These are phyloP conservation scores for Poeciliopsis occidentalis DNA, from an alignment of 2,113 vertebrate genomes.

Conservation along the genomic window DNA sequence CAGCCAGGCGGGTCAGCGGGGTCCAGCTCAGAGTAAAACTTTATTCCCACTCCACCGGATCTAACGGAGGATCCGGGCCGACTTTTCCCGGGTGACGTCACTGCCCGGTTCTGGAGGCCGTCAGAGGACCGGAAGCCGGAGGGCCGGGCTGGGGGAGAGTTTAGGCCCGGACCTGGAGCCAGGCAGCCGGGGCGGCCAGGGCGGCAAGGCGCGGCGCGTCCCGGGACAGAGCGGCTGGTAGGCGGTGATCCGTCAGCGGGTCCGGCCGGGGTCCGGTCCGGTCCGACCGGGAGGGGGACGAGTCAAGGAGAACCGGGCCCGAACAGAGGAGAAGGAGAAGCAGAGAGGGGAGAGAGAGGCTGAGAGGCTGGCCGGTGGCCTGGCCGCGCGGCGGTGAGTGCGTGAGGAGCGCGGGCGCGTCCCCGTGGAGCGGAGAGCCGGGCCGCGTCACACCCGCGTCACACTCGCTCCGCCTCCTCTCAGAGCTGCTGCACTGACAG, in stretches of 20 bases:
- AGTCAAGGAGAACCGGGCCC: background rate
- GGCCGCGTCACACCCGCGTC: background rate
- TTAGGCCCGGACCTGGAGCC: no score
- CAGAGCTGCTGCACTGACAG: background rate
- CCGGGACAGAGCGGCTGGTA: conserved; percentile 12
- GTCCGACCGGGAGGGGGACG: background rate
- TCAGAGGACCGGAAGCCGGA: background rate
- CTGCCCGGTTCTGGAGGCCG: conserved; percentile 6
- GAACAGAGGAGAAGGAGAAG: conserved; percentile 17
- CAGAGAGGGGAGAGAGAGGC: conserved; percentile 12
- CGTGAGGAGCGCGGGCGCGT: conserved; percentile 53
- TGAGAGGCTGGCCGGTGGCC: conserved; percentile 63
- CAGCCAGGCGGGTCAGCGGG: conserved; percentile 13
- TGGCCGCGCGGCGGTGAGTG: conserved; percentile 67
- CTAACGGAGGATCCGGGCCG: conserved; percentile 1
- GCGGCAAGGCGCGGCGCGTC: conserved; percentile 39
- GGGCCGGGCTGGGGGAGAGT: background rate
- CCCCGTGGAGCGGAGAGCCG: conserved; percentile 23
- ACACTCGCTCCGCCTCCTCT: background rate
- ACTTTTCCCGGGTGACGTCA: conserved; percentile 37
- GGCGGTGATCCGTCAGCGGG: conserved; percentile 19
- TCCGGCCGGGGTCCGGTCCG: conserved; percentile 6
- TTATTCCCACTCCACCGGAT: background rate
- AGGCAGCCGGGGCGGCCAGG: background rate
- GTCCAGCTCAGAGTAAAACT: conserved; percentile 20